A percentile compares a stretch with the other conserved stretches of the same genome.
Conservation (phyloP, 2,888 invertebrate species). For the Anoplius nigerrimus region DNA sequence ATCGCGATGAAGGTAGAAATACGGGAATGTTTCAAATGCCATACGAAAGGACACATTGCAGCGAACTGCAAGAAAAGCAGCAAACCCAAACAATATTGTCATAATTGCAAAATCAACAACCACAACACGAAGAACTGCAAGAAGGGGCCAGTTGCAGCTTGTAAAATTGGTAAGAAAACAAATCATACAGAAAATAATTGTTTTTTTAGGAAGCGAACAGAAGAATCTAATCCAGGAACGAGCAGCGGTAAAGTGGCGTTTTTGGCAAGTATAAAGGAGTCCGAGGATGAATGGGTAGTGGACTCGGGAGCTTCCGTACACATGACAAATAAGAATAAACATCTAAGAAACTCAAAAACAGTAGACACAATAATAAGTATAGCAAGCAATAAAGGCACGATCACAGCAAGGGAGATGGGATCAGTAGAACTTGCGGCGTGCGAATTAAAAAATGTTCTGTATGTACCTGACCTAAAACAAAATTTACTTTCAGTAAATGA, state of each 20-base stretch:
- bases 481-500: conserved; percentile 8
- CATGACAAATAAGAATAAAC: conserved; percentile 2
- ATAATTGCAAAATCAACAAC: background rate
- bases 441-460: conserved; percentile 6
- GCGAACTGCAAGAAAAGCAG: background rate
- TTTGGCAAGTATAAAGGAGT: background rate
- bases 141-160: background rate
- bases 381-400: background rate
- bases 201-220: conserved; percentile 1
- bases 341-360: background rate
- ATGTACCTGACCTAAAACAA: conserved; percentile 5
- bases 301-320: background rate
- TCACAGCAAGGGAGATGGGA: background rate
- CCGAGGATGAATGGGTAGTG: conserved; percentile 3
- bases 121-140: background rate
- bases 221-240: conserved; percentile 1
- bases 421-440: background rate
- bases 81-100: background rate
- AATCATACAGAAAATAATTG: conserved; percentile 4
- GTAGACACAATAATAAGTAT: background rate
- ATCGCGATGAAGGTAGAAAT: conserved; percentile 2
- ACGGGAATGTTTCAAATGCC: conserved; percentile 1
- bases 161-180: conserved; percentile 2
- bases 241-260: conserved; percentile 6
- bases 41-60: conserved; percentile 1